Evolutionary conservation across 2,113 vertebrate genomes (phyloP).

Genomic region (Vulpes lagopus): DNA sequence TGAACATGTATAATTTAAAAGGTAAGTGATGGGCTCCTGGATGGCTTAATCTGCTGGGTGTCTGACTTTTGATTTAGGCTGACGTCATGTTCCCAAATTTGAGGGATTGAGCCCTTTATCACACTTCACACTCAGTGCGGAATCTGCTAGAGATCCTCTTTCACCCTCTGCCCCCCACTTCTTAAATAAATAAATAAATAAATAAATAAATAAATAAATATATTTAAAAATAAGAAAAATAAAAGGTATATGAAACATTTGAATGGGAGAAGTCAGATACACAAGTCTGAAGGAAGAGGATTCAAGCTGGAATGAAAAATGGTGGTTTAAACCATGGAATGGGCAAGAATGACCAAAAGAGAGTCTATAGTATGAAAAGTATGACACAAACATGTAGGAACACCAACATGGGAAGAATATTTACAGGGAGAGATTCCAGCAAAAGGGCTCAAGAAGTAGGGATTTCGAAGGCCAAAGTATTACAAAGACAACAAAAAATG

Average conservation of each 20-base stretch:
- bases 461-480: neutral
- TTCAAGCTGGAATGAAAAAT: neutral
- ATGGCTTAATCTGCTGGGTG: neutral
- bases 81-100: neutral
- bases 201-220: neutral
- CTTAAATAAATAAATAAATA: neutral
- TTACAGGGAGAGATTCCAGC: neutral
- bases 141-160: neutral
- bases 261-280: neutral
- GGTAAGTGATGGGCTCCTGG: neutral
- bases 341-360: neutral
- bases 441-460: neutral
- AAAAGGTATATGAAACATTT: neutral
- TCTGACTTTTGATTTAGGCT: neutral
- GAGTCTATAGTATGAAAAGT: neutral
- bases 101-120: neutral
- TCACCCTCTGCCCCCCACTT: neutral
- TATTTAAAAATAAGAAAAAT: neutral
- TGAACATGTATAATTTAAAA: neutral
- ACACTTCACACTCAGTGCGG: neutral
- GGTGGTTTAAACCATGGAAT: neutral
- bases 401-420: neutral
- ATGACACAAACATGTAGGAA: neutral
- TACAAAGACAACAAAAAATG: neutral
- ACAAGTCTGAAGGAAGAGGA: neutral